Percentiles rank a stretch among this genome's conserved stretches.
phyloP scores from a whole-genome alignment of 2,888 invertebrate species.

The Diploptera punctata region DNA sequence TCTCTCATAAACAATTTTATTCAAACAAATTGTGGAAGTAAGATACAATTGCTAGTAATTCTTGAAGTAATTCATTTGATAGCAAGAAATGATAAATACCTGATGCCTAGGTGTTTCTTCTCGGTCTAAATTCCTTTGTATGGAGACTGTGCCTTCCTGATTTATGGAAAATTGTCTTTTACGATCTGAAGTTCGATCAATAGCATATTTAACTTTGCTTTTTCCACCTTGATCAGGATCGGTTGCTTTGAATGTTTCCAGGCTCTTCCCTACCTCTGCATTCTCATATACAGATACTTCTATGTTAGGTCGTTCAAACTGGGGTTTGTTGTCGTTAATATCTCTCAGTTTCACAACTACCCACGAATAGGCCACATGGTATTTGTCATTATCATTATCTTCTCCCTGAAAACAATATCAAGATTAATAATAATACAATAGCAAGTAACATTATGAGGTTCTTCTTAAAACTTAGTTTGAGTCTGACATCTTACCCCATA shows the following conservation, averaged over 20 bases:
- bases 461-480: no score
- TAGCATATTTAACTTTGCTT: slow-evolving; percentile 68
- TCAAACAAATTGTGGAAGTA: no score
- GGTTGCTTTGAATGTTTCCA: slow-evolving; percentile 94
- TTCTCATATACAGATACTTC: slow-evolving; percentile 93
- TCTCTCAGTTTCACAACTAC: slow-evolving; percentile 92
- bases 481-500: no score
- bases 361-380: slow-evolving; percentile 96
- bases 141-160: slow-evolving; percentile 84
- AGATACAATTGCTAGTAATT: no score
- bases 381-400: slow-evolving; percentile 95
- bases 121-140: slow-evolving; percentile 89
- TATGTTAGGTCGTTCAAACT: slow-evolving; percentile 92
- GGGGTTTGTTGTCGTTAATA: slow-evolving; percentile 97
- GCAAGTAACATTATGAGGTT: no score
- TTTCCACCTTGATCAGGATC: slow-evolving; percentile 96
- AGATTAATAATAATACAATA: no score
- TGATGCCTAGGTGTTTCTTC: slow-evolving; percentile 96
- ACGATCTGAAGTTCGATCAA: slow-evolving; percentile 60
- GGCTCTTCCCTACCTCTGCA: slow-evolving; percentile 85
- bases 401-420: slow-evolving; percentile 78
- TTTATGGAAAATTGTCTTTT: slow-evolving; percentile 61
- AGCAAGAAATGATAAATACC: no score
- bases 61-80: not conserved
- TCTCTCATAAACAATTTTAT: no score